These are phyloP conservation scores for Cephalopholis sonnerati DNA, from an alignment of 2,113 vertebrate species.

Conservation along the genomic window DNA sequence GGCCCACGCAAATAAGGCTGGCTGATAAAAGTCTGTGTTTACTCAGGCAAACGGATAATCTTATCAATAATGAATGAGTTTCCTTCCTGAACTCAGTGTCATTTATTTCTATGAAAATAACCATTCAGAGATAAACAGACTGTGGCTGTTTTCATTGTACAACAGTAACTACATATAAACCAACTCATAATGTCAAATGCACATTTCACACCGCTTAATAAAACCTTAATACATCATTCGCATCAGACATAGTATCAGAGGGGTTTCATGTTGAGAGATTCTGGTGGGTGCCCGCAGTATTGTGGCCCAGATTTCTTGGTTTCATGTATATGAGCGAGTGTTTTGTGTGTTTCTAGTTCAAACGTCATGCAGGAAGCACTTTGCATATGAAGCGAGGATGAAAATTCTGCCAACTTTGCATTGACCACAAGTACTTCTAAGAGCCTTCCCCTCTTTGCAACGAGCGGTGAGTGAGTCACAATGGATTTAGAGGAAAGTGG, in stretches of 20 bases:
- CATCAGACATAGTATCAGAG: conserved; percentile 4
- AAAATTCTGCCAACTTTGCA: conserved; percentile 81
- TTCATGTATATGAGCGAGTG: conserved; percentile 10
- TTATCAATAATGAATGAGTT: conserved; percentile 64
- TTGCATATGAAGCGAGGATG: conserved; percentile 82
- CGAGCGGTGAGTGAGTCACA: conserved; percentile 22
- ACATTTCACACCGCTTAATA: not conserved
- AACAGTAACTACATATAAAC: conserved; percentile 5
- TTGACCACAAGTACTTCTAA: conserved; percentile 69
- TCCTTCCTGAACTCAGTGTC: conserved; percentile 33
- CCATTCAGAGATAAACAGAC: conserved; percentile 32
- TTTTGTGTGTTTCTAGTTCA: conserved; percentile 37
- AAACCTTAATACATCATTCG: not conserved
- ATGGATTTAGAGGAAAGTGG: conserved; percentile 27
- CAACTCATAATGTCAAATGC: conserved; percentile 1
- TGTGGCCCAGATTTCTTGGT: conserved; percentile 1
- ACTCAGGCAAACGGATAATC: conserved; percentile 62
- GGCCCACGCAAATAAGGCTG: conserved; percentile 59
- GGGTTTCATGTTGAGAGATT: conserved; percentile 1
- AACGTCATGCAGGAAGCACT: conserved; percentile 54
- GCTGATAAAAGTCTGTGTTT: conserved; percentile 63
- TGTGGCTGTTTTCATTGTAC: not conserved
- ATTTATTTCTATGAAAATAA: conserved; percentile 50
- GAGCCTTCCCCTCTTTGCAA: conserved; percentile 30
- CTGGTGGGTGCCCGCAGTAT: not conserved